These are phyloP conservation scores for Eumeta japonica DNA, from an alignment of 1,140 invertebrate species.

Conservation along the genomic window DNA sequence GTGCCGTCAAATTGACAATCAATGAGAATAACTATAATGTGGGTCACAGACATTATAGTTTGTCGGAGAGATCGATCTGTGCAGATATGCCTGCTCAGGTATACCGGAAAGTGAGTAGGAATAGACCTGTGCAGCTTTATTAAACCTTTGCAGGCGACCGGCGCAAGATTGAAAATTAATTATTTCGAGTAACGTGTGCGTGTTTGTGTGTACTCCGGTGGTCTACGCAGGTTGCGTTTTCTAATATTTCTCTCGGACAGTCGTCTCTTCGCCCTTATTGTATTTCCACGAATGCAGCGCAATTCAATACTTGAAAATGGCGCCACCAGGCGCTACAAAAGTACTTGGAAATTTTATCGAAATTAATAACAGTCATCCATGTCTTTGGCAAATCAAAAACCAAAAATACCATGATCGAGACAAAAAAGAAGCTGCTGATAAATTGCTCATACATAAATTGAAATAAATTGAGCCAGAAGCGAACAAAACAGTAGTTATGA, in stretches of 20 bases:
- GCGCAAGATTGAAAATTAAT: constrained; percentile 13
- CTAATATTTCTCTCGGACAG: constrained; percentile 2
- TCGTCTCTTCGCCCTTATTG: constrained; percentile 4
- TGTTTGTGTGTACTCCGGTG: constrained; percentile 15
- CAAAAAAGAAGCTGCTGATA: constrained; percentile 23
- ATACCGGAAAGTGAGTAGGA: constrained; percentile 14
- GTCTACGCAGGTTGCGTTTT: constrained; percentile 14
- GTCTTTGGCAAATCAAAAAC: constrained; percentile 26
- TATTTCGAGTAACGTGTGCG: constrained; percentile 13
- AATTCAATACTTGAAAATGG: constrained; percentile 3
- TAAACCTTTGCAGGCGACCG: constrained; percentile 13
- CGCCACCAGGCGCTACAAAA: not conserved
- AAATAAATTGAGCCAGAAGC: constrained; percentile 20
- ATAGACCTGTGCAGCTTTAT: constrained; percentile 8
- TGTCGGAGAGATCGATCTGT: constrained; percentile 9
- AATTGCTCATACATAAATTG: constrained; percentile 19
- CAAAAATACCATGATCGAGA: constrained; percentile 24
- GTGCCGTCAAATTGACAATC: too few relatives aligned
- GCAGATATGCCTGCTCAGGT: constrained; percentile 10
- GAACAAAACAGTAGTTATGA: constrained; percentile 16
- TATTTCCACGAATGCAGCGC: not conserved
- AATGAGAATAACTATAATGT: too few relatives aligned
- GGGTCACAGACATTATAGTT: constrained; percentile 8
- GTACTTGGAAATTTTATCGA: constrained; percentile 19
- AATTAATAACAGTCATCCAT: constrained; percentile 19